Percentiles rank a stretch among this genome's conserved stretches.
Conservation (phyloP, 2,888 invertebrate genomes). For the Mongoloraphidia duomilia region DNA sequence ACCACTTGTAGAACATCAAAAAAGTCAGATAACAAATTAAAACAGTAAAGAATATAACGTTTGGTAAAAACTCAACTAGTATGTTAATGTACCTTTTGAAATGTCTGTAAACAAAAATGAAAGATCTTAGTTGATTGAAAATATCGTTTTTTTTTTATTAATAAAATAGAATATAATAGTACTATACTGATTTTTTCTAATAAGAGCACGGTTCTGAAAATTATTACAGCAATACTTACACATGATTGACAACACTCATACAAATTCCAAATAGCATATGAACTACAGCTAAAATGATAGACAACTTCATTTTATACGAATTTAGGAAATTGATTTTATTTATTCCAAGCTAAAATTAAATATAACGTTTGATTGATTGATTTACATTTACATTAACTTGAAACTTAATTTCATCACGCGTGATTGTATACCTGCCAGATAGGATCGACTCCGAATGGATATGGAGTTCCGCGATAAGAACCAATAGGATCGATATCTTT, state of each 20-base stretch:
- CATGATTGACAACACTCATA: conserved; percentile 44
- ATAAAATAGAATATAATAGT: too few relatives aligned
- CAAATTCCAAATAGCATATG: conserved; percentile 63
- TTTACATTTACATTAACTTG: not conserved
- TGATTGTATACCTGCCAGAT: conserved; percentile 43
- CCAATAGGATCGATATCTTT: conserved; percentile 31
- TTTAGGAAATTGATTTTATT: conserved; percentile 61
- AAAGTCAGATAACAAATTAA: conserved; percentile 55
- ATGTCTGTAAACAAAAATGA: conserved; percentile 27
- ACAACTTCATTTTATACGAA: conserved; percentile 62
- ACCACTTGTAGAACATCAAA: conserved; percentile 58
- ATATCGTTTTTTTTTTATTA: too few relatives aligned
- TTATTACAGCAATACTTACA: conserved; percentile 1
- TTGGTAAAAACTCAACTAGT: conserved; percentile 52
- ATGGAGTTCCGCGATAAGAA: conserved; percentile 35
- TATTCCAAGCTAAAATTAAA: conserved; percentile 32
- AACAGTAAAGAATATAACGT: conserved; percentile 48
- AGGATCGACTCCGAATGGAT: conserved; percentile 59
- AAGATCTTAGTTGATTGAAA: not conserved
- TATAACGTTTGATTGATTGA: not conserved
- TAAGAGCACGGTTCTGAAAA: not conserved
- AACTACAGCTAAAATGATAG: conserved; percentile 54
- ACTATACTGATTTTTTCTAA: not conserved
- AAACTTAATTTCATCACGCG: not conserved
- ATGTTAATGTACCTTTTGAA: conserved; percentile 35